These are phyloP conservation scores for Euphonia xanthogaster DNA, from an alignment of 2,797 vertebrate genomes.

Conservation along the genomic window DNA sequence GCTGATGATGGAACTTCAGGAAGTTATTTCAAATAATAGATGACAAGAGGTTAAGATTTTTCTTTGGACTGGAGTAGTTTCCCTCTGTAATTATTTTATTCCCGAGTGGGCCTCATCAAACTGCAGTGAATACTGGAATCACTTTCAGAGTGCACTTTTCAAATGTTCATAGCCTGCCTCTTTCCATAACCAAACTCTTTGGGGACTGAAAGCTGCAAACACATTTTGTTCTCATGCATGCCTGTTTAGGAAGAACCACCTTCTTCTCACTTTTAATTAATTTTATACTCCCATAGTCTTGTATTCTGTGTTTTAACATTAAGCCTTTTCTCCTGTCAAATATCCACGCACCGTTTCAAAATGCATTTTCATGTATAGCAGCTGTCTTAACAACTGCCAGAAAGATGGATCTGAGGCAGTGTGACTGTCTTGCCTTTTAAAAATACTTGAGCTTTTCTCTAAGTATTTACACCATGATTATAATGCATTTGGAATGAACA, in stretches of 20 bases:
- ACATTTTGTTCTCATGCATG: background rate
- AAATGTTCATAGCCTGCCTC: background rate
- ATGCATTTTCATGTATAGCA: slow-evolving; percentile 36
- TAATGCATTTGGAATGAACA: slow-evolving; percentile 17
- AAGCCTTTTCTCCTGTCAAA: background rate
- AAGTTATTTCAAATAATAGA: background rate
- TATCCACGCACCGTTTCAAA: background rate
- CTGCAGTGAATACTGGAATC: background rate
- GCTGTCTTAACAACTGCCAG: slow-evolving; percentile 17
- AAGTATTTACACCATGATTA: background rate
- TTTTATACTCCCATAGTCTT: background rate
- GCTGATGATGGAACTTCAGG: background rate
- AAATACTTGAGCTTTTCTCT: background rate
- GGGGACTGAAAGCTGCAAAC: background rate
- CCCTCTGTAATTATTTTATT: background rate
- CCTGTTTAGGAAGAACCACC: background rate
- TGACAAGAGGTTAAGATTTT: background rate
- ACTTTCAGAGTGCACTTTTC: background rate
- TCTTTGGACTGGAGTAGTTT: background rate
- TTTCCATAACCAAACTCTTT: background rate
- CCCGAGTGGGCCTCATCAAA: background rate
- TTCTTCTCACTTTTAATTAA: background rate
- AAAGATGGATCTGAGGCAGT: background rate
- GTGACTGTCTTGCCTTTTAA: background rate
- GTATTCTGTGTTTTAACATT: background rate